Evolutionary conservation across 2,888 invertebrate species (phyloP).

Genomic region (Gastrophysa polygoni): DNA sequence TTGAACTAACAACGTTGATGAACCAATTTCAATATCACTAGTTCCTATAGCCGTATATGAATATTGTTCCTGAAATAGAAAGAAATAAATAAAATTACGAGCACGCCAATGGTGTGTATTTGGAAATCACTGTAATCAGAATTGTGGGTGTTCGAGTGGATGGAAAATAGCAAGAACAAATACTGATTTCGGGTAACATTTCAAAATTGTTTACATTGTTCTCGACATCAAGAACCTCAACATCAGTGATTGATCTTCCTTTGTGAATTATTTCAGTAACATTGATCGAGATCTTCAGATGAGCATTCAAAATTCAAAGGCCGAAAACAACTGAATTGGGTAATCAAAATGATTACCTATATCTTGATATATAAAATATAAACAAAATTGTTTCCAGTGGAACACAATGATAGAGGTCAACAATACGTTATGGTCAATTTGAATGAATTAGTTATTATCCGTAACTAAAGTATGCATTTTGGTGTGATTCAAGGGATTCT

Average conservation of each 20-base stretch:
- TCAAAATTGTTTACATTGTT: too few relatives aligned
- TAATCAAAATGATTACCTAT: conserved; percentile 2
- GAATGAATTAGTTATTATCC: neutral
- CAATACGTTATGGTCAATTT: conserved; percentile 11
- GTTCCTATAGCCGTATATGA: too few relatives aligned
- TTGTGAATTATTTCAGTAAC: neutral
- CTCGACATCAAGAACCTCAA: too few relatives aligned
- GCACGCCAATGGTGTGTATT: too few relatives aligned
- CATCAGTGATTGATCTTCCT: neutral
- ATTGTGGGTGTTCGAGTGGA: too few relatives aligned
- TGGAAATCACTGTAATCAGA: too few relatives aligned
- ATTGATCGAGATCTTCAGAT: conserved; percentile 9
- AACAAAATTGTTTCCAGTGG: conserved; percentile 6
- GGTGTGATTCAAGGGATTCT: neutral
- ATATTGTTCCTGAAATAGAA: too few relatives aligned
- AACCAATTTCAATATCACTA: too few relatives aligned
- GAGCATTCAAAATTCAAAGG: conserved; percentile 10
- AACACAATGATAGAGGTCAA: conserved; percentile 9
- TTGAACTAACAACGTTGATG: too few relatives aligned
- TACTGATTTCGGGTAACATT: too few relatives aligned
- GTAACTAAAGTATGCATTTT: neutral
- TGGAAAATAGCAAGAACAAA: too few relatives aligned
- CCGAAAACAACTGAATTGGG: neutral
- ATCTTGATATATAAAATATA: neutral
- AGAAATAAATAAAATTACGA: too few relatives aligned